phyloP scores from a whole-genome alignment of 2,797 vertebrate species.

The Nyctibius grandis region DNA sequence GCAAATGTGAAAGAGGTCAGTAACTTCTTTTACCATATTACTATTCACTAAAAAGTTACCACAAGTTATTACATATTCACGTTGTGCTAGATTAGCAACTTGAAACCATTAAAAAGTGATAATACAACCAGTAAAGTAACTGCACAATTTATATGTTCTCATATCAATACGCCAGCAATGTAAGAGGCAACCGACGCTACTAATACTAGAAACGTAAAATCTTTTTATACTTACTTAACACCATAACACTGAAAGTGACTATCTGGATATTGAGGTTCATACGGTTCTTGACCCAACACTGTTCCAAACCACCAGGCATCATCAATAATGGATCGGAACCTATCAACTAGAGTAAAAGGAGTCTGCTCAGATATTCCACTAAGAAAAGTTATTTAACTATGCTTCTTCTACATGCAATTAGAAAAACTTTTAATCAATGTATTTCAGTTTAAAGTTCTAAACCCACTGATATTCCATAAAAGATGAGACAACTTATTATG shows the following conservation, averaged over 20 bases:
- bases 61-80: not conserved
- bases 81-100: not conserved
- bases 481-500: not conserved
- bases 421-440: not conserved
- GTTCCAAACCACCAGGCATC: slow-evolving; percentile 99
- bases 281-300: slow-evolving; percentile 93
- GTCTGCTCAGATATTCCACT: not conserved
- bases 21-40: not conserved
- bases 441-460: not conserved
- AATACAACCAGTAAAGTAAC: not conserved
- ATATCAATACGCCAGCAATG: not conserved
- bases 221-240: slow-evolving; percentile 83
- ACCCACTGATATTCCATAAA: not conserved
- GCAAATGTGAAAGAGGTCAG: not conserved
- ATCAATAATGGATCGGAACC: slow-evolving; percentile 95
- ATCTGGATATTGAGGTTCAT: slow-evolving; percentile 91
- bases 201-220: not conserved
- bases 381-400: not conserved
- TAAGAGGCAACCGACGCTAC: not conserved
- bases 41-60: not conserved
- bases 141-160: not conserved
- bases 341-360: slow-evolving; percentile 77
- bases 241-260: slow-evolving; percentile 97
- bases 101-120: not conserved
- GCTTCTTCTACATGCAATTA: not conserved